Evolutionary conservation across 2,113 vertebrate genomes (phyloP).

Genomic region (Percopsis transmontana): DNA sequence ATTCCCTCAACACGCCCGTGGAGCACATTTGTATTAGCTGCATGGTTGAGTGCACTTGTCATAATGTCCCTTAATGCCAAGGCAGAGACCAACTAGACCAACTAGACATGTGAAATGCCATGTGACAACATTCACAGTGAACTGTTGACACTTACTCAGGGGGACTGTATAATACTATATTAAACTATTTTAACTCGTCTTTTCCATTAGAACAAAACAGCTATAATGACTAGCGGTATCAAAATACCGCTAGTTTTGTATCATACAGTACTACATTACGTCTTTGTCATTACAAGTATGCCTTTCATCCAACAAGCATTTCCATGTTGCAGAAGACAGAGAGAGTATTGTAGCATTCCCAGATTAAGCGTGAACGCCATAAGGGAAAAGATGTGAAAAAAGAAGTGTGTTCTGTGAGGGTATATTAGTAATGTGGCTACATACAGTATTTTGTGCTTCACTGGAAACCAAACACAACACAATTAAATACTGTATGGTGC

Average conservation of each 20-base stretch:
- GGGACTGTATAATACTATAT: too few relatives aligned
- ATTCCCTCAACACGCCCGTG: conserved; percentile 35
- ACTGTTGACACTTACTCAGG: too few relatives aligned
- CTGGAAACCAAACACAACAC: not conserved
- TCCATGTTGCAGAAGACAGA: not conserved
- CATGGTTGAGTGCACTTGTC: conserved; percentile 22
- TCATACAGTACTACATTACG: too few relatives aligned
- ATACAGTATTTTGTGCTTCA: not conserved
- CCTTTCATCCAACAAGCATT: not conserved
- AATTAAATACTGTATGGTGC: not conserved
- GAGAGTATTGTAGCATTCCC: too few relatives aligned
- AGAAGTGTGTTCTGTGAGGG: not conserved
- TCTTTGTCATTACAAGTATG: not conserved
- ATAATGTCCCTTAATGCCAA: conserved; percentile 14
- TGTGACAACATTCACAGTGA: not conserved
- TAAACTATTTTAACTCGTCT: too few relatives aligned
- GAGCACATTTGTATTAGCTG: conserved; percentile 33
- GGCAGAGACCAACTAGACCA: not conserved
- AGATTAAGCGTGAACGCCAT: not conserved
- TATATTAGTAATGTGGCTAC: not conserved
- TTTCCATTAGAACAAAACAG: too few relatives aligned
- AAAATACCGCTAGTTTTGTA: too few relatives aligned
- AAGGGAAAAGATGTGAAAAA: not conserved
- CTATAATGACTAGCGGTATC: too few relatives aligned
- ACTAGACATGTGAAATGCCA: too few relatives aligned